These are phyloP conservation scores for Gallinago solitaria DNA, from an alignment of 2,797 vertebrate species.

Conservation along the genomic window DNA sequence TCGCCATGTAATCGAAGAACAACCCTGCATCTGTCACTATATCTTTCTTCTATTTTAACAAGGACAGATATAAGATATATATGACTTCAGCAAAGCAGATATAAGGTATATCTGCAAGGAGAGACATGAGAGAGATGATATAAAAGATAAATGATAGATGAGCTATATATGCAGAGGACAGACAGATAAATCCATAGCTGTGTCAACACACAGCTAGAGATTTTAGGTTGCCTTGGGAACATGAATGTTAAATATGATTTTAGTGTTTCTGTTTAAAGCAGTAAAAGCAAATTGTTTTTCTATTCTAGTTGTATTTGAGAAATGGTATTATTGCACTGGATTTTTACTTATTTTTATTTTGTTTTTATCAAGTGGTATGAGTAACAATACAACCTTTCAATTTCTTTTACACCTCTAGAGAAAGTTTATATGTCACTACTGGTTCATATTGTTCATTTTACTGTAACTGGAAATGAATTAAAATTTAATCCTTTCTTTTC, in stretches of 20 bases:
- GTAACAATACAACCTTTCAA: not conserved
- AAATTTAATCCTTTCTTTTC: conserved; percentile 21
- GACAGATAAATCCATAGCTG: not conserved
- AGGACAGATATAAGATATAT: not conserved
- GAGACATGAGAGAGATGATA: not conserved
- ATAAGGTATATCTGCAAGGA: not conserved
- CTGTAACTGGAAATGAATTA: conserved; percentile 40
- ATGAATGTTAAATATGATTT: not conserved
- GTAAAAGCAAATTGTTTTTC: not conserved
- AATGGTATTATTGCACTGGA: not conserved
- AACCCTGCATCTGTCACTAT: accelerated
- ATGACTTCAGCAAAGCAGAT: not conserved
- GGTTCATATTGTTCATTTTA: not conserved
- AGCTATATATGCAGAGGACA: not conserved
- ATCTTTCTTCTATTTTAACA: not conserved
- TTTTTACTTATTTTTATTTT: not conserved
- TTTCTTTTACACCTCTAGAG: not conserved
- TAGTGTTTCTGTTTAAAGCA: not conserved
- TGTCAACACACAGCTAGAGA: not conserved
- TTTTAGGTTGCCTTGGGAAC: not conserved
- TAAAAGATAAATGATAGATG: not conserved
- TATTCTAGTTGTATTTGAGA: not conserved
- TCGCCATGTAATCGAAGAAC: not conserved
- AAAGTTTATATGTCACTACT: not conserved
- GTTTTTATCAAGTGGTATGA: not conserved